Percentiles rank a stretch among this genome's conserved stretches.
Evolutionary conservation across 1,140 invertebrate genomes (phyloP).

Genomic region (Potamilus streckersoni): DNA sequence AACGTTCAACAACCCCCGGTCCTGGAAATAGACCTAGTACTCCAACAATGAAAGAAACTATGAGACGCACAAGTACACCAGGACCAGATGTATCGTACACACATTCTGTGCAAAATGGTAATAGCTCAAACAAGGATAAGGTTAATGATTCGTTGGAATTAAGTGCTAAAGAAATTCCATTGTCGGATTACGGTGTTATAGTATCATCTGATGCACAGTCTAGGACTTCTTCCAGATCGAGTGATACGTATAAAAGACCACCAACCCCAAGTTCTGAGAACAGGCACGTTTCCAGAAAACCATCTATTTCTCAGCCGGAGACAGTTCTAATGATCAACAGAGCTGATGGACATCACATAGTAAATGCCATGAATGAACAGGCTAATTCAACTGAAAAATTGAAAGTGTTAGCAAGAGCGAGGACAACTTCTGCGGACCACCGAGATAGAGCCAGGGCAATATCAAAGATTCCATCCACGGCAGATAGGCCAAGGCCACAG

Average conservation of each 20-base stretch:
- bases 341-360: constrained; percentile 30
- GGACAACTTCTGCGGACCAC: constrained; percentile 10
- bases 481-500: constrained; percentile 25
- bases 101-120: constrained; percentile 1
- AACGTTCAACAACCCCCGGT: constrained; percentile 48
- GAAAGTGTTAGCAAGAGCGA: constrained; percentile 26
- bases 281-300: constrained; percentile 20
- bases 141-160: constrained; percentile 7
- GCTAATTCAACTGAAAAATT: constrained; percentile 16
- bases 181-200: constrained; percentile 2
- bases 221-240: too few species aligned
- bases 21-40: constrained; percentile 17
- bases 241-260: too few species aligned
- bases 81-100: constrained; percentile 29
- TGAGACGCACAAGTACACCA: constrained; percentile 34
- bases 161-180: constrained; percentile 5
- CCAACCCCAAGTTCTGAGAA: constrained; percentile 23
- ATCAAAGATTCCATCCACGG: constrained; percentile 6
- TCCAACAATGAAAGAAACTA: neutral
- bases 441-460: constrained; percentile 7
- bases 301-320: constrained; percentile 27
- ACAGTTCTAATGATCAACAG: constrained; percentile 32
- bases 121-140: neutral
- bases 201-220: too few species aligned
- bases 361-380: constrained; percentile 29